Conservation (phyloP, 2,113 vertebrate genomes). For the Ramphastos sulfuratus region DNA sequence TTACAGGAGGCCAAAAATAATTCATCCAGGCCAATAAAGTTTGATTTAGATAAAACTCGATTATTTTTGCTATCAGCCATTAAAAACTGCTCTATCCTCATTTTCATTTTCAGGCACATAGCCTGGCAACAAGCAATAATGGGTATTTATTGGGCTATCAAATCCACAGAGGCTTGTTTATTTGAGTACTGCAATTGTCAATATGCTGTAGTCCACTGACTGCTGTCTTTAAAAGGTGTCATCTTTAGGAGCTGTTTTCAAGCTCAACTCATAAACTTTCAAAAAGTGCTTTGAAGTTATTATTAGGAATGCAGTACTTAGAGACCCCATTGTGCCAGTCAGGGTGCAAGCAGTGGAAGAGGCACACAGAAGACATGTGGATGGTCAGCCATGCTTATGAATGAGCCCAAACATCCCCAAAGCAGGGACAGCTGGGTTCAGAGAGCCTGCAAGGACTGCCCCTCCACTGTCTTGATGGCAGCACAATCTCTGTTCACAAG, state of each 20-base stretch:
- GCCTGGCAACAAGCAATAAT: conserved; percentile 51
- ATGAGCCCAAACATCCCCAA: not conserved
- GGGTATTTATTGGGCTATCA: conserved; percentile 59
- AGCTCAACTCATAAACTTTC: conserved; percentile 27
- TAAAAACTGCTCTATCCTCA: conserved; percentile 40
- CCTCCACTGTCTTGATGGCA: not conserved
- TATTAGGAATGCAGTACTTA: not conserved
- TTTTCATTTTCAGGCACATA: conserved; percentile 52
- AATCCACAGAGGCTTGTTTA: conserved; percentile 48
- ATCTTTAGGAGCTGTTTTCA: conserved; percentile 23
- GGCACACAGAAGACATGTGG: not conserved
- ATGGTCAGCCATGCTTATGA: not conserved
- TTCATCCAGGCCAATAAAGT: conserved; percentile 64
- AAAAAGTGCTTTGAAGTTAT: conserved; percentile 42
- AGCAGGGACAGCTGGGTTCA: not conserved
- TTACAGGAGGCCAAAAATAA: conserved; percentile 67
- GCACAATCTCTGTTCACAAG: not conserved
- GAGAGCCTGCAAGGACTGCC: not conserved
- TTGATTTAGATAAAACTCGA: conserved; percentile 55
- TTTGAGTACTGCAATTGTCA: not conserved
- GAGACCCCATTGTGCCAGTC: conserved; percentile 14
- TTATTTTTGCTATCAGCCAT: conserved; percentile 61
- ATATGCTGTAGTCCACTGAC: conserved; percentile 22
- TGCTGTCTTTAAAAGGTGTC: conserved; percentile 15
- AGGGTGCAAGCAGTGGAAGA: not conserved